Evolutionary conservation across 1,140 invertebrate genomes (phyloP).

Genomic region (Drosophila eugracilis): DNA sequence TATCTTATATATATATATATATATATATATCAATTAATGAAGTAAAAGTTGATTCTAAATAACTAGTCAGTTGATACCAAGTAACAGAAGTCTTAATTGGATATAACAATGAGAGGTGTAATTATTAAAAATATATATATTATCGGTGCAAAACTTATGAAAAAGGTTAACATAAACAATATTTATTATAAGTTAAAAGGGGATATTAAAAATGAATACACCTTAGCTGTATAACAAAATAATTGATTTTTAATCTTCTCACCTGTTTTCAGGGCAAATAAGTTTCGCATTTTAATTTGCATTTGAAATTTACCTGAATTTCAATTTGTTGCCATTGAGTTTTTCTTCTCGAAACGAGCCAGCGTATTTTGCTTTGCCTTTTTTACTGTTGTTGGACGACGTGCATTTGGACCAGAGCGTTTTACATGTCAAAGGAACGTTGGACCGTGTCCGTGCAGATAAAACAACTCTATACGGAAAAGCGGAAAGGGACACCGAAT

Average conservation of each 20-base stretch:
- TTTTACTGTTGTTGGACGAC: conserved; percentile 21
- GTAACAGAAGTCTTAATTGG: too few species aligned
- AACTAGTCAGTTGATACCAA: too few species aligned
- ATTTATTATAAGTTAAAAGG: neutral
- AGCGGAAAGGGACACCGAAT: conserved; percentile 1
- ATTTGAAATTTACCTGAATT: conserved; percentile 68
- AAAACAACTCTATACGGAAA: conserved; percentile 47
- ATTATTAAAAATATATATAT: too few species aligned
- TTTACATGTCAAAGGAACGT: conserved; percentile 76
- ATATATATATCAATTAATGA: too few species aligned
- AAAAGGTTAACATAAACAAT: neutral
- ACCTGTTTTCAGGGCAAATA: conserved; percentile 62
- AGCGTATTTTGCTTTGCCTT: too few species aligned
- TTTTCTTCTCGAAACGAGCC: conserved; percentile 9
- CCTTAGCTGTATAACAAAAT: conserved; percentile 2
- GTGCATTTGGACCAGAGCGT: conserved; percentile 46
- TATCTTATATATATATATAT: too few species aligned
- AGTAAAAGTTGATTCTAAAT: too few species aligned
- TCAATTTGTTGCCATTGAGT: conserved; percentile 52
- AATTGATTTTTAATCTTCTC: conserved; percentile 66
- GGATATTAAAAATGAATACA: neutral
- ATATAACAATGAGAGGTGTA: too few species aligned
- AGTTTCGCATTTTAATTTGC: conserved; percentile 61
- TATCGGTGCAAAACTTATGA: too few species aligned
- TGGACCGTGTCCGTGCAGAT: conserved; percentile 30